Conservation (phyloP, 2,113 vertebrate genomes). For the Pristiophorus japonicus region DNA sequence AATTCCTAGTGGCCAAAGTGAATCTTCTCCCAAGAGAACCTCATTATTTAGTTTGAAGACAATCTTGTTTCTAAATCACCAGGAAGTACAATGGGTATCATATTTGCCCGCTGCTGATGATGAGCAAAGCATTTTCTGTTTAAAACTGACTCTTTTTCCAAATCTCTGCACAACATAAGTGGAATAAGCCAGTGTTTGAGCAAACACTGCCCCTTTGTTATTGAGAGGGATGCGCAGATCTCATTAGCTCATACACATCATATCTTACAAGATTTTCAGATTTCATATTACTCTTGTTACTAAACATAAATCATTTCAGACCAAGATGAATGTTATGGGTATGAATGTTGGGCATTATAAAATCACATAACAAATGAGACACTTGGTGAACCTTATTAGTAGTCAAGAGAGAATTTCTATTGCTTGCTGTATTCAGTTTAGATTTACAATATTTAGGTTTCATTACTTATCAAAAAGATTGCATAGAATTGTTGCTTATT, state of each 20-base stretch:
- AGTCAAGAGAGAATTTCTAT: background rate
- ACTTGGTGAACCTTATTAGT: background rate
- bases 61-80: no score
- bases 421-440: background rate
- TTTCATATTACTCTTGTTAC: background rate
- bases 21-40: no score
- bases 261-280: background rate
- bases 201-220: background rate
- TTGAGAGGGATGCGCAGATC: background rate
- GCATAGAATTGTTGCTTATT: background rate
- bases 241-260: background rate
- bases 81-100: no score
- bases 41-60: no score
- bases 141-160: no score
- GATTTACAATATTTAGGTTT: background rate
- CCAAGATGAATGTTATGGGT: background rate
- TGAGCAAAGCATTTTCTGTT: background rate
- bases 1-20: no score
- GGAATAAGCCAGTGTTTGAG: background rate
- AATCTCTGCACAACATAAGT: background rate
- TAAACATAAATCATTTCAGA: conserved; percentile 13
- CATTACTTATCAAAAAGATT: background rate
- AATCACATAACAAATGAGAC: conserved; percentile 10
- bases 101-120: background rate
- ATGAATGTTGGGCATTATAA: background rate